These are phyloP conservation scores for Myotis myotis DNA, from an alignment of 2,797 vertebrate species.

Conservation along the genomic window DNA sequence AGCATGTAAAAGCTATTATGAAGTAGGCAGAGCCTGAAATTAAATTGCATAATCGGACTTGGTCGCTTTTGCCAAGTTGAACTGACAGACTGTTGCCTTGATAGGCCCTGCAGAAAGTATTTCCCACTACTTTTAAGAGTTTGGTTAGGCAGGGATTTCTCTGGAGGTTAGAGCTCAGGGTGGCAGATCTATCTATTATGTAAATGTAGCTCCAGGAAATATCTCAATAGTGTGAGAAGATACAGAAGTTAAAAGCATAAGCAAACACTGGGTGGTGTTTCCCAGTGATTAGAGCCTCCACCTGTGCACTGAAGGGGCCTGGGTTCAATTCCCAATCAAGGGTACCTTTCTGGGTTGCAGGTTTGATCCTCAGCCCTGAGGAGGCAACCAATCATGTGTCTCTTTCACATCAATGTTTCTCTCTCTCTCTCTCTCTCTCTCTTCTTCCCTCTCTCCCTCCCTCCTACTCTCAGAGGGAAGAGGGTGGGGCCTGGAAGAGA, in stretches of 20 bases:
- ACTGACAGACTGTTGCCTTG: not conserved
- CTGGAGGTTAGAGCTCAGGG: not conserved
- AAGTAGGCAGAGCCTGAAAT: not conserved
- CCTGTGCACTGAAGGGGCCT: no score
- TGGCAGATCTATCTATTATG: not conserved
- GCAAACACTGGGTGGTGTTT: no score
- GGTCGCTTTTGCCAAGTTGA: not conserved
- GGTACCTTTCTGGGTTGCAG: no score
- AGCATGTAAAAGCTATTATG: not conserved
- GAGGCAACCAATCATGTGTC: no score
- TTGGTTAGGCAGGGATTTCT: not conserved
- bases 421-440: no score
- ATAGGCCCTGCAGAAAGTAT: not conserved
- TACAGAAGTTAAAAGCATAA: not conserved
- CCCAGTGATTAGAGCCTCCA: no score
- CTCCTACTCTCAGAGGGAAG: no score
- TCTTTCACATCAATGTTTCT: no score
- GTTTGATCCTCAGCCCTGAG: no score
- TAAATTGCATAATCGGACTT: not conserved
- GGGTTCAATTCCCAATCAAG: no score
- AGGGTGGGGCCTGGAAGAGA: no score
- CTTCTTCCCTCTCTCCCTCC: no score
- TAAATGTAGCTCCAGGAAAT: not conserved
- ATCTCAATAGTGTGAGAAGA: not conserved
- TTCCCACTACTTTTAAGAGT: not conserved